A percentile compares a stretch with the other conserved stretches of the same genome.
phyloP scores from a whole-genome alignment of 2,888 invertebrate genomes.

The Lymantria dispar region DNA sequence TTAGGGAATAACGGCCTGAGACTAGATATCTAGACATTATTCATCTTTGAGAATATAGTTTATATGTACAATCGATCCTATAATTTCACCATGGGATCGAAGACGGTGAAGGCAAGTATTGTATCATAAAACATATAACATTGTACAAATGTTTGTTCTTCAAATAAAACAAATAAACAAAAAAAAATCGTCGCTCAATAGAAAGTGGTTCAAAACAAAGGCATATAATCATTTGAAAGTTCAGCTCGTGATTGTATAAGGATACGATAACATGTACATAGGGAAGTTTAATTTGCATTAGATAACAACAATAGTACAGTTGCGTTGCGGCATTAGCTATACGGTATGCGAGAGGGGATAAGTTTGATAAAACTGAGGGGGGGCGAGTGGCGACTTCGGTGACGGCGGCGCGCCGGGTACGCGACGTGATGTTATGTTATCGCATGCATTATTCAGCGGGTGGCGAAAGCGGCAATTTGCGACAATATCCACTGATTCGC shows the following conservation, averaged over 20 bases:
- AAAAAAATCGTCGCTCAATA: conserved; percentile 22
- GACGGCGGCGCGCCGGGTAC: conserved; percentile 44
- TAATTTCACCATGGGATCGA: too few relatives aligned
- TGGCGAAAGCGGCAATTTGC: conserved; percentile 82
- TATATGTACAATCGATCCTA: too few relatives aligned
- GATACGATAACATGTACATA: conserved; percentile 48
- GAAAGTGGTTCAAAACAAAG: conserved; percentile 30
- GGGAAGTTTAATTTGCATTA: conserved; percentile 52
- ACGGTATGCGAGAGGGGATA: conserved; percentile 47
- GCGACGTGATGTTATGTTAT: conserved; percentile 78
- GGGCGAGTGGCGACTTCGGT: conserved; percentile 32
- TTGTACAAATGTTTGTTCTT: too few relatives aligned
- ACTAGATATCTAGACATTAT: too few relatives aligned
- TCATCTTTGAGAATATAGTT: too few relatives aligned
- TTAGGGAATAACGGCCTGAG: too few relatives aligned
- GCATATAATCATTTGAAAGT: conserved; percentile 39
- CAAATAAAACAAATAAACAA: conserved; percentile 6
- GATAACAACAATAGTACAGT: conserved; percentile 42
- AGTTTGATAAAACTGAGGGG: conserved; percentile 42
- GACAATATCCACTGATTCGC: conserved; percentile 80
- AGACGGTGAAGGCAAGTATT: too few relatives aligned
- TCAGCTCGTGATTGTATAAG: conserved; percentile 41
- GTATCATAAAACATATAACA: too few relatives aligned
- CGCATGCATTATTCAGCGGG: conserved; percentile 80
- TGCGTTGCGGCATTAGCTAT: conserved; percentile 34